A percentile compares a stretch with the other conserved stretches of the same genome.
Conservation (phyloP, 2,888 invertebrate genomes). For the Smittia sp. region DNA sequence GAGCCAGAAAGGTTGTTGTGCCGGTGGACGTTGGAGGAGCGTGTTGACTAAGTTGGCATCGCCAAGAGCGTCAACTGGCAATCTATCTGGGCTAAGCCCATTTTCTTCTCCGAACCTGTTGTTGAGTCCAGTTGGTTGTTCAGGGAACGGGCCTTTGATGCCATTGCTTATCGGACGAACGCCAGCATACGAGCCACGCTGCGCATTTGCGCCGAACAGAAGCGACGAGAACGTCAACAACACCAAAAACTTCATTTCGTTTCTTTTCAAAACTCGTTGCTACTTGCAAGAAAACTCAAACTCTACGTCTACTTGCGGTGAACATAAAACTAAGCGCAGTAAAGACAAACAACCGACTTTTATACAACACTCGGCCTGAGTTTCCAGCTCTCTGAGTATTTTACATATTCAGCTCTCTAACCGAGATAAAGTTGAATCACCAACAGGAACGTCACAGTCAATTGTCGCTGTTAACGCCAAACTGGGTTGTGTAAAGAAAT, state of each 20-base stretch:
- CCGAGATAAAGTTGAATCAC: neutral
- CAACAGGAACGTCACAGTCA: neutral
- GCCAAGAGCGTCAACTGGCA: conserved; percentile 67
- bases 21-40: conserved; percentile 63
- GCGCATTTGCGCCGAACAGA: conserved; percentile 46
- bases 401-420: neutral
- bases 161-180: conserved; percentile 59
- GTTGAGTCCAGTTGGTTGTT: conserved; percentile 48
- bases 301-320: neutral
- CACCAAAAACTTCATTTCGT: conserved; percentile 9
- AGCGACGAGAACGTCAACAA: conserved; percentile 32
- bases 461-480: neutral
- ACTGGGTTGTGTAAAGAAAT: neutral
- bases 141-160: conserved; percentile 21
- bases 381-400: neutral
- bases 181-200: conserved; percentile 66
- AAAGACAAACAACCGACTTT: neutral
- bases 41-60: conserved; percentile 62
- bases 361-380: neutral
- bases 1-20: conserved; percentile 71
- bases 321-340: conserved; percentile 7
- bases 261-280: neutral
- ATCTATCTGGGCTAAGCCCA: conserved; percentile 32
- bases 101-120: conserved; percentile 58
- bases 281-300: too few species aligned